Evolutionary conservation across 2,888 invertebrate genomes (phyloP).

Genomic region (Uropetala carovei): DNA sequence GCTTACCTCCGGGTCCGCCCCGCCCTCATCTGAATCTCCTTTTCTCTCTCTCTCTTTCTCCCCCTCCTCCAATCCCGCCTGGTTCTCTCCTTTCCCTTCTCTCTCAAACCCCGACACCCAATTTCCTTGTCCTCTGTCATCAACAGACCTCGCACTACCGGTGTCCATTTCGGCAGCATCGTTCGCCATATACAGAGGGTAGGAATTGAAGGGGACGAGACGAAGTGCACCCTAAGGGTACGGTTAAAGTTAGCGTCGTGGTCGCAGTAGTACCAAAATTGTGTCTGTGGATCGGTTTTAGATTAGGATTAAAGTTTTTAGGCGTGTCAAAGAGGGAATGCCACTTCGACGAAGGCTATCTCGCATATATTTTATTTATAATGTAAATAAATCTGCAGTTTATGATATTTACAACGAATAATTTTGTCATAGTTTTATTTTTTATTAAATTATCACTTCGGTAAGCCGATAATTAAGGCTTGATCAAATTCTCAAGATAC

Average conservation of each 20-base stretch:
- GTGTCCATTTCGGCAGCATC: conserved; percentile 44
- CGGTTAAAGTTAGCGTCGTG: not conserved
- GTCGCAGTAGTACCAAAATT: not conserved
- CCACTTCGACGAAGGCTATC: not conserved
- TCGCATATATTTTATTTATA: not conserved
- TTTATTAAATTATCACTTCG: no score
- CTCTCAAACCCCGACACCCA: conserved; percentile 3
- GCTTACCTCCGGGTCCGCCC: no score
- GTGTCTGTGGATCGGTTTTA: not conserved
- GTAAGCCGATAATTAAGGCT: no score
- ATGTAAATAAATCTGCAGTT: no score
- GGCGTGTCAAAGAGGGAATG: not conserved
- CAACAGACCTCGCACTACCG: conserved; percentile 46
- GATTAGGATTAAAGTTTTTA: not conserved
- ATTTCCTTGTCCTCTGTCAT: conserved; percentile 60
- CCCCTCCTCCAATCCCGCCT: conserved; percentile 31
- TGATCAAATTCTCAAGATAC: no score
- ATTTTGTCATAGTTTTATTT: no score
- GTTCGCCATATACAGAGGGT: not conserved
- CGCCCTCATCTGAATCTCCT: no score
- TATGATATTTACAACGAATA: no score
- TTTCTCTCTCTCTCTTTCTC: not conserved
- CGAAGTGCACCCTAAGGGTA: not conserved
- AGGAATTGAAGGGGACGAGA: not conserved
- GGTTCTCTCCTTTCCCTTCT: not conserved